Base-by-base conservation (phyloP, 2,888 invertebrate species). In the Melieria crassipennis region DNA sequence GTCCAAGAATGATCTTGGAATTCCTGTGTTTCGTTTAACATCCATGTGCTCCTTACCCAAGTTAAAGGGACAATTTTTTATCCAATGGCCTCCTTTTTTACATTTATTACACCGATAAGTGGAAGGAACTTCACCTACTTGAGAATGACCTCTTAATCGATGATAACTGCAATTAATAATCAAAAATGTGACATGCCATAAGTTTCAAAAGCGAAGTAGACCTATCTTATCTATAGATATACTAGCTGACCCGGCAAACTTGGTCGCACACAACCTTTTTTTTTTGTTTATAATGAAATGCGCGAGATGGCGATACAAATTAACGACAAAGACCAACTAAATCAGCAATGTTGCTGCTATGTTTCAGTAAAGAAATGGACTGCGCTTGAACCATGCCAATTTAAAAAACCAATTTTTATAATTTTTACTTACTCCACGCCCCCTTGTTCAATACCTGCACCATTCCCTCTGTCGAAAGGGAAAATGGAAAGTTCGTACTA, bases 1-100 rank as follows among this genome's bases (percentile, higher is more conserved):
- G n/a, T 97, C 97, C 62, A 94, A 92, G 89, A 98, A 98, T 88
- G 97, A 97, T 78, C 94, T 90, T 7, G 99, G 99, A 81, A 99
- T 99, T 56, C 99, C 99, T 50, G 99, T 98, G 82, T 96, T 97
- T 81, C 98, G 92, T 82, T 96, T 96, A 73, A 97, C 92, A 84
- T 96, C 95, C 75, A 92, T 88, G 70, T 83, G 83, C 91, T 93
- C 88, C 50, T 84, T 82, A 87, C 86, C 88, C 62, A 79, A 74
- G 64, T 78, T 77, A 75, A 92, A 87, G 7, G 97, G 97, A 86
- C 99, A 99, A 86, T 97, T 95, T 86, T 95, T 96, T 78, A 98
- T 98, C 96, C 97, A 99, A 87, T 99, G 99, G 1, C 99, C 99
- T 73, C 92, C 91, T 86, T 96, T 94, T 81, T 95, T 93, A 87